Evolutionary conservation across 2,888 invertebrate species (phyloP), one percentile per base, ranked within the genome.

Genomic region (Tetanocera ferruginea): DNA sequence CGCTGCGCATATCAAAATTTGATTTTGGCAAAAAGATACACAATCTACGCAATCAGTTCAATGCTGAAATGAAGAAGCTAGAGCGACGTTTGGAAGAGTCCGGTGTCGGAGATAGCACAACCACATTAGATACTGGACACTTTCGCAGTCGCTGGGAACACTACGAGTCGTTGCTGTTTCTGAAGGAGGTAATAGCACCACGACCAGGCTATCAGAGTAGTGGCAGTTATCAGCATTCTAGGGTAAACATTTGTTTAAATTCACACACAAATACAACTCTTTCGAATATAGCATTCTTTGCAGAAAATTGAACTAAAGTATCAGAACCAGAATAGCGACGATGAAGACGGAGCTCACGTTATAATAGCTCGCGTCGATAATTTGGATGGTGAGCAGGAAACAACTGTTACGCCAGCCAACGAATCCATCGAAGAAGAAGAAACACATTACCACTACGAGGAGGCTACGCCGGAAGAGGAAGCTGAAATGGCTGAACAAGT

Each of bases 31-130:
- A 88, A 73, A 89, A 90, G 79, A 86, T 90, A 4, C 89, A 90
- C 77, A 90, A 90, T 75, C 83, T 90, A 3, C 83, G 89, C 0
- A 90, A 90, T 78, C 89, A 90, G 78, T 90, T 88, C 75, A 90
- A 89, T 76, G 87, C 88, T 0, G 89, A 90, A 80, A 83, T 88
- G 76, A 89, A 90, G 76, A 90, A 89, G 74, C 74, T 87, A 8
- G 87, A 87, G 34, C 85, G 86, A 9, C 85, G 88, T 8, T 81
- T 86, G 14, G 85, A 86, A 57, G 86, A 86, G 37, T 77, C 83
- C 3, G 86, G 83, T 0, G 83, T 77, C 1, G 76, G 51, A 14
- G 51, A 43, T 11, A 73, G 43, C 25, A 79, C 75, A 28, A 43
- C 57, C 1, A 14, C 6, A 0, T 70, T 79, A 1, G 17, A 69